phyloP scores from a whole-genome alignment of 2,888 invertebrate species.

The Meiosimyza platycephala region DNA sequence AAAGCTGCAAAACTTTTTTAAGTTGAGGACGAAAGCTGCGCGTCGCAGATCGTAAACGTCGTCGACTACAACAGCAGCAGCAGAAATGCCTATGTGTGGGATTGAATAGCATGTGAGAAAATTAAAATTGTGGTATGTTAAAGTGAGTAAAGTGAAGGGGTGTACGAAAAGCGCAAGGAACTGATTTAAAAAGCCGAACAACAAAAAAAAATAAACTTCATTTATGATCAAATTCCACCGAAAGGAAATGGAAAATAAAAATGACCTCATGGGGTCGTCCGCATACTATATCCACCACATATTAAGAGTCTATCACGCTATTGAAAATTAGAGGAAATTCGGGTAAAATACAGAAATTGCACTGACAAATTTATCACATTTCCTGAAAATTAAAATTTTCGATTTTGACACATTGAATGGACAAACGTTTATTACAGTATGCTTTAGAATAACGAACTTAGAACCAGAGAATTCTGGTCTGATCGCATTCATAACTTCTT shows the following conservation, averaged over 20 bases:
- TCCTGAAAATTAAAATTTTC: no score
- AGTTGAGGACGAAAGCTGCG: not conserved
- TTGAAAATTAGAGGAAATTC: no score
- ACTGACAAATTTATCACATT: no score
- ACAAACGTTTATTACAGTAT: no score
- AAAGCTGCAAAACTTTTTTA: not conserved
- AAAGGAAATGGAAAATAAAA: constrained; percentile 11
- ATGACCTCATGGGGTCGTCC: not conserved
- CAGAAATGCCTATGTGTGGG: constrained; percentile 5
- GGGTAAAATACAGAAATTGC: no score
- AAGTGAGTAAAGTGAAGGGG: not conserved
- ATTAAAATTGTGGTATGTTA: no score
- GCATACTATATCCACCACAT: not conserved
- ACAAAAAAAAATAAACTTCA: not conserved
- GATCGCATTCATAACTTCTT: no score
- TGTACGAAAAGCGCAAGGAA: not conserved
- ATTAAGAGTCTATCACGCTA: no score
- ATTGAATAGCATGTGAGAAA: not conserved
- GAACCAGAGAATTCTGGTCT: no score
- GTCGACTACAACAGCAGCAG: no score
- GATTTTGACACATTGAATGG: no score
- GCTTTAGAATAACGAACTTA: no score
- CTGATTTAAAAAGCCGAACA: not conserved
- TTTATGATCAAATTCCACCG: not conserved
- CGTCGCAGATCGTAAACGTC: not conserved